Evolutionary conservation across 2,888 invertebrate species (phyloP).

Genomic region (Agonopterix alstromeriana): DNA sequence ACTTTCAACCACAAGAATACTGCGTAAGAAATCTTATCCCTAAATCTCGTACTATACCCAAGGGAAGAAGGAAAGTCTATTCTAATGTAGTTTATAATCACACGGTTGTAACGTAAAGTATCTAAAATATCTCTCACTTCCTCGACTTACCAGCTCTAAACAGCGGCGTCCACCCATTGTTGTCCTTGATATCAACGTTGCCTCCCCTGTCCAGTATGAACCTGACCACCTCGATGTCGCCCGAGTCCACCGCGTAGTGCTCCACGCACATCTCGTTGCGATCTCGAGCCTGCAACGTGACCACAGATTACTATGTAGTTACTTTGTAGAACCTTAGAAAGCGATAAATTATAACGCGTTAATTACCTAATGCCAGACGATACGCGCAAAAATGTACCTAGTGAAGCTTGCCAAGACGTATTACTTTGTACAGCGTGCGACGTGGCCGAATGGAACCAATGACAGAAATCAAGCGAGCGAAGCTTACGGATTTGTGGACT

Average conservation of each 20-base stretch:
- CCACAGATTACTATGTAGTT: too few relatives aligned
- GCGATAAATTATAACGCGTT: too few relatives aligned
- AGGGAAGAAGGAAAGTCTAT: neutral
- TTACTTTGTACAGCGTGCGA: too few relatives aligned
- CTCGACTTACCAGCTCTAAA: constrained; percentile 23
- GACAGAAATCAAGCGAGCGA: too few relatives aligned
- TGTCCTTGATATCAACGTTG: constrained; percentile 48
- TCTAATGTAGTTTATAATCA: neutral
- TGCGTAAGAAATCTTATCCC: neutral
- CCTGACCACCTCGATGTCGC: constrained; percentile 43
- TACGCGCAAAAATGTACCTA: too few relatives aligned
- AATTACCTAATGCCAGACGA: too few relatives aligned
- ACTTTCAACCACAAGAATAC: too few relatives aligned
- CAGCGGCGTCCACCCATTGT: constrained; percentile 74
- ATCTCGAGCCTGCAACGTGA: constrained; percentile 41
- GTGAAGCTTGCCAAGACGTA: too few relatives aligned
- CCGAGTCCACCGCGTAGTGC: constrained; percentile 75
- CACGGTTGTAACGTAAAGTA: neutral
- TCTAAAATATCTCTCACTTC: too few relatives aligned
- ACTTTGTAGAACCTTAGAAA: too few relatives aligned
- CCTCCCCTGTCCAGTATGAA: constrained; percentile 42
- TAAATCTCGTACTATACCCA: neutral
- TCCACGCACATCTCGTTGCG: constrained; percentile 65
- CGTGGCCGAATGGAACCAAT: too few relatives aligned
- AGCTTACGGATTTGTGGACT: too few relatives aligned